These are phyloP conservation scores for Keiferia lycopersicella DNA, from an alignment of 2,888 invertebrate genomes.

Conservation along the genomic window DNA sequence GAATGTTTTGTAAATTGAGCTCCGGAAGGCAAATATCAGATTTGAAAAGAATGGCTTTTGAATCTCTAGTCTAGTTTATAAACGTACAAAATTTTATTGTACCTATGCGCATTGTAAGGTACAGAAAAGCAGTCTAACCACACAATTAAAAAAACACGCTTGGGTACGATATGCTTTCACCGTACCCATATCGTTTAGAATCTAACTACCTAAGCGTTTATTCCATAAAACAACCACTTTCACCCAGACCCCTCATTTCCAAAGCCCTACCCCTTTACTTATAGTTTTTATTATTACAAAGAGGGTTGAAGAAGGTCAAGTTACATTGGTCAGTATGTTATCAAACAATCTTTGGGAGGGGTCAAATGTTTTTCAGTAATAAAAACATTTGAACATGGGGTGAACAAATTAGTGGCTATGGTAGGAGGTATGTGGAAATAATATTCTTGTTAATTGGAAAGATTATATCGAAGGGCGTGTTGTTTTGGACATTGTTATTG, in stretches of 20 bases:
- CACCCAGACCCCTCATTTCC: neutral
- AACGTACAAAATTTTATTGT: too few species aligned
- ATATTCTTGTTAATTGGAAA: slow-evolving; percentile 60
- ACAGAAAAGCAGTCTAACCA: neutral
- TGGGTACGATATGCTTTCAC: slow-evolving; percentile 7
- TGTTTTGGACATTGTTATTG: slow-evolving; percentile 30
- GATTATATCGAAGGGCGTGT: slow-evolving; percentile 52
- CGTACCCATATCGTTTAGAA: neutral
- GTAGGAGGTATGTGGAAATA: slow-evolving; percentile 48
- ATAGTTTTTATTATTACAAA: neutral
- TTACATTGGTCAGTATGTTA: slow-evolving; percentile 30
- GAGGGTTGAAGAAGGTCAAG: slow-evolving; percentile 31
- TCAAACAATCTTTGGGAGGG: slow-evolving; percentile 38
- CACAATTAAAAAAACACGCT: slow-evolving; percentile 13
- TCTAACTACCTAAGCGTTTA: slow-evolving; percentile 11
- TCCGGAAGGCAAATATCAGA: too few species aligned
- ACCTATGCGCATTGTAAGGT: neutral
- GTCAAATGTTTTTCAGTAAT: slow-evolving; percentile 41
- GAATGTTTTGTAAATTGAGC: too few species aligned
- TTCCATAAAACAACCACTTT: slow-evolving; percentile 6
- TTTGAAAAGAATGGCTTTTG: too few species aligned
- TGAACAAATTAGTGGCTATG: slow-evolving; percentile 48
- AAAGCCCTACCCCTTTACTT: neutral
- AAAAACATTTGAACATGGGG: slow-evolving; percentile 44
- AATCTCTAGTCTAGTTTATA: too few species aligned